Percentiles rank a stretch among this genome's conserved stretches.
These are phyloP conservation scores for Pyralis farinalis DNA, from an alignment of 2,888 invertebrate genomes.

Conservation along the genomic window DNA sequence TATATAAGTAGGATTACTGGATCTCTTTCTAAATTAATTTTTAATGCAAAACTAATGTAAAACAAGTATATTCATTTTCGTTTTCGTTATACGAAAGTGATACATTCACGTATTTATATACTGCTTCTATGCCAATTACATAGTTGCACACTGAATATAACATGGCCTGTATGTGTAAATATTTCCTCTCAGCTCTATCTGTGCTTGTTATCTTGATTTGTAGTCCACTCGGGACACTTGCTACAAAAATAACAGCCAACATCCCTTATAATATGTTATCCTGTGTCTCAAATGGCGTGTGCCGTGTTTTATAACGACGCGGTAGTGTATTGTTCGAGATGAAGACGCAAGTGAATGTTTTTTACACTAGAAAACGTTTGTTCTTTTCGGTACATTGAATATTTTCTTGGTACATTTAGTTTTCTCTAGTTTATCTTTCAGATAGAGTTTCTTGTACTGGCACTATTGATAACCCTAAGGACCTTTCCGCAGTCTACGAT, in stretches of 20 bases:
- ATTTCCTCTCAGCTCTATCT: constrained; percentile 53
- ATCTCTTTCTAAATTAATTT: no score
- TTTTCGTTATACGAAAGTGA: background rate
- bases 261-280: constrained; percentile 49
- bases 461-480: no score
- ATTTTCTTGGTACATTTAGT: constrained; percentile 1
- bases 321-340: constrained; percentile 38
- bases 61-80: background rate
- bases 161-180: constrained; percentile 47
- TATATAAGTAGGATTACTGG: no score
- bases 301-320: constrained; percentile 50
- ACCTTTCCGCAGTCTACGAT: no score
- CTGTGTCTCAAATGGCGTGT: constrained; percentile 50
- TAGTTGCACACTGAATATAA: constrained; percentile 29
- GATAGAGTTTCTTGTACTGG: no score
- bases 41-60: no score
- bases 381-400: constrained; percentile 5
- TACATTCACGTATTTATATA: constrained; percentile 4
- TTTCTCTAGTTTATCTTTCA: background rate
- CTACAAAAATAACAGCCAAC: constrained; percentile 62
- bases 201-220: constrained; percentile 72
- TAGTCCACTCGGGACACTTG: constrained; percentile 55
- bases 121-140: constrained; percentile 11
- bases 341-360: constrained; percentile 30
- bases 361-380: constrained; percentile 21